These are phyloP conservation scores for Scatophagus argus DNA, from an alignment of 2,113 vertebrate genomes.

Conservation along the genomic window DNA sequence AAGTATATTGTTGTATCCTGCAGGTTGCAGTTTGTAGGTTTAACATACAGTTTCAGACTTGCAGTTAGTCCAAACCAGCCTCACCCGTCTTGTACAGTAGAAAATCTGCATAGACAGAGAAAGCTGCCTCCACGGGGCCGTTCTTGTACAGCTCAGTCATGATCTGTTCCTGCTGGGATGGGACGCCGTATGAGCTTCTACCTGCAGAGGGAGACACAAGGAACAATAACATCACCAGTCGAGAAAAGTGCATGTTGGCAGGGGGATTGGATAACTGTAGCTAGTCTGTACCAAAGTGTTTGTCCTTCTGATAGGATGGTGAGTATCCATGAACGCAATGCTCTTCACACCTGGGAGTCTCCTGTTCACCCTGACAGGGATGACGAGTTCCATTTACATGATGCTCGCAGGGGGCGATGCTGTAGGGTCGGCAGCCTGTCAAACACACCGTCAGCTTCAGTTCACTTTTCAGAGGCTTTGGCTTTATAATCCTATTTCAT, in stretches of 20 bases:
- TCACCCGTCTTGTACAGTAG: constrained; percentile 90
- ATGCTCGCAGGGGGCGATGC: constrained; percentile 92
- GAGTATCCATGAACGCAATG: constrained; percentile 87
- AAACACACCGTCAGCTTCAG: constrained; percentile 4
- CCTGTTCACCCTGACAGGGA: constrained; percentile 84
- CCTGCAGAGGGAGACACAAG: constrained; percentile 71
- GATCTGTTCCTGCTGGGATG: constrained; percentile 86
- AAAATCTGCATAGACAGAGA: constrained; percentile 91
- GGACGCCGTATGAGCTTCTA: constrained; percentile 82
- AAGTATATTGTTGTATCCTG: not conserved
- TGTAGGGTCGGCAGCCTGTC: constrained; percentile 91
- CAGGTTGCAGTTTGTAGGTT: not conserved
- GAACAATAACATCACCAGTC: not conserved
- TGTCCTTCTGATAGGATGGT: constrained; percentile 88
- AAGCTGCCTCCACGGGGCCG: constrained; percentile 90
- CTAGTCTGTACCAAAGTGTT: constrained; percentile 87
- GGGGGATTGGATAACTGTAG: not conserved
- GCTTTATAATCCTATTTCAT: not conserved
- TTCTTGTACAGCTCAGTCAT: constrained; percentile 93
- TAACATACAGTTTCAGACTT: not conserved
- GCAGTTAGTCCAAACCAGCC: not conserved
- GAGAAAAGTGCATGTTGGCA: not conserved
- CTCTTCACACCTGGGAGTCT: constrained; percentile 87
- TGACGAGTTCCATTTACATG: constrained; percentile 91
- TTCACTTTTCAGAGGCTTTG: not conserved